phyloP scores from a whole-genome alignment of 2,113 vertebrate species.

The Indicator indicator region DNA sequence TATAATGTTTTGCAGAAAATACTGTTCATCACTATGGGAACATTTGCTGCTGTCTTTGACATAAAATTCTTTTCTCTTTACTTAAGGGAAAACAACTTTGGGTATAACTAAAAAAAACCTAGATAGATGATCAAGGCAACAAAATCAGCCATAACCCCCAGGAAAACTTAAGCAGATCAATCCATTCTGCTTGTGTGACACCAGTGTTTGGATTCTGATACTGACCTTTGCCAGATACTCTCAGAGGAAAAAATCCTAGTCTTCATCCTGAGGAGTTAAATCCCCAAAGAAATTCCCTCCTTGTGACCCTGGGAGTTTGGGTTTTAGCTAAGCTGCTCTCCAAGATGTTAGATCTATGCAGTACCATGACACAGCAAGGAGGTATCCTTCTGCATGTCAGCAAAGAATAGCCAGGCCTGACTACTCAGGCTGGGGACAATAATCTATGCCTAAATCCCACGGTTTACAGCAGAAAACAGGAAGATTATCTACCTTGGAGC shows the following conservation, averaged over 20 bases:
- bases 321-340: not conserved
- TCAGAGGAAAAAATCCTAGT: not conserved
- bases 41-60: not conserved
- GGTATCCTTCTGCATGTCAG: not conserved
- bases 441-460: not conserved
- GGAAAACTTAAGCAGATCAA: not conserved
- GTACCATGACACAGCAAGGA: accelerated
- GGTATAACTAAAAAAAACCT: not conserved
- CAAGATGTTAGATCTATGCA: not conserved
- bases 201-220: not conserved
- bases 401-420: not conserved
- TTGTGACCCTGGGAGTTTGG: not conserved
- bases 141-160: not conserved
- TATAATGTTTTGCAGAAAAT: not conserved
- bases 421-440: not conserved
- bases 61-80: not conserved
- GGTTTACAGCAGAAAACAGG: slow-evolving; percentile 15
- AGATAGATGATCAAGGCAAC: not conserved
- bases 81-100: not conserved
- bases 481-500: not conserved
- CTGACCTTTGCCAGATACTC: not conserved
- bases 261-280: not conserved
- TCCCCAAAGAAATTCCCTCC: not conserved
- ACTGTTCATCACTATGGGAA: not conserved
- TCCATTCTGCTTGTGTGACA: accelerated